Base-by-base conservation (phyloP, 2,113 vertebrate genomes). In the Odobenus rosmarus region DNA sequence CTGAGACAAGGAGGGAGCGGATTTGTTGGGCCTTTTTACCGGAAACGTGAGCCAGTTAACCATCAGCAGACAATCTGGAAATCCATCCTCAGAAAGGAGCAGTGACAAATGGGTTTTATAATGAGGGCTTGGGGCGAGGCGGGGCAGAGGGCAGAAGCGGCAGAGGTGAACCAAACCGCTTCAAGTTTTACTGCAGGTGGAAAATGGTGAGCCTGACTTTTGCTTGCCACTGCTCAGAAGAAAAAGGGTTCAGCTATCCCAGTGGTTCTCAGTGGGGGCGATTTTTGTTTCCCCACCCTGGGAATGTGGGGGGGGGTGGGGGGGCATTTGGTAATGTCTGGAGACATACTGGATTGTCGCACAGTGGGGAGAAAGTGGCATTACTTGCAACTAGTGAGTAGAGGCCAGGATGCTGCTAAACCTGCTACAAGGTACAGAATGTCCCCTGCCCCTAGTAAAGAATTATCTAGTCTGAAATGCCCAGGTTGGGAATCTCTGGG, bases 31-130 rank as follows among this genome's bases (percentile, higher is more conserved):
- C 5, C 26, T 42, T 91, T 88, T 80, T 42, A 71, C 64, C 1
- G n/a, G 84, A 93, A 96, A 74, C 1, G 0, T 1, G 4, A 88
- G 69, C 83, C 62, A 24, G 67, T n/a, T 57, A 96, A 61, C 80
- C 79, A 69, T 62, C 39, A 92, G 74, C 90, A 83, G 94, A 67
- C n/a, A 64, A 83, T 84, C 86, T 96, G 94, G 82, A 95, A 89
- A 83, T 79, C 31, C 28, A 67, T 71, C 83, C 85, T 79, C 1
- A 3, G 49, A 77, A 76, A 87, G 26, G 36, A 79, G n/a, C 1
- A 0, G 36, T 64, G 90, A 93, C 74, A 90, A 80, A 62, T 83
- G 69, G 51, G 46, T 57, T 87, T 90, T 90, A 79, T 67, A 82
- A 90, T 62, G 90, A 95, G 79, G 79, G 51, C 33, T 42, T 4